Base-by-base conservation (phyloP, 2,888 invertebrate species). In the Baccha elongata region DNA sequence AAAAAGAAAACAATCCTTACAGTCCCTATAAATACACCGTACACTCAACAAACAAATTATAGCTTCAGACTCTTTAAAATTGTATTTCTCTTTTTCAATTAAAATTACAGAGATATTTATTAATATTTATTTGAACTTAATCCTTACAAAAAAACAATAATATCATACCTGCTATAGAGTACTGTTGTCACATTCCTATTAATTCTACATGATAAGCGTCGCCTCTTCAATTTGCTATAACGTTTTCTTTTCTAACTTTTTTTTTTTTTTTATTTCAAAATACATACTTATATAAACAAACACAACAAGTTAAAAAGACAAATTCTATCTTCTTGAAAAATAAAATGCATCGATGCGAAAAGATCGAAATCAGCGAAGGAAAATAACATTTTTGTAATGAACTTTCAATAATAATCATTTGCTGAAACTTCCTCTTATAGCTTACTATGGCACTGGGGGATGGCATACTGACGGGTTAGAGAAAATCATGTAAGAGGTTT, bases 381-480 rank as follows among this genome's bases (percentile, higher is more conserved):
- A 80, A 80, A 74, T 58, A 69, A 69, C 44, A 55, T 80, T 74
- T 81, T 75, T 65, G 52, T 71, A 75, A 81, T 75, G 75, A 81
- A 81, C 64, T 69, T 81, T 74, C 80, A 80, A 69, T 81, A 64
- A n/a, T 72, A 79, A 75, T 75, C 50, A 75, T 74, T 69, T 42
- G 75, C 52, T 52, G 52, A 69, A n/a, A 52, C 64, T 74, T 80
- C 53, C 46, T 69, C 53, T 53, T 44, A 23, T 3, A 21, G 17
- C 35, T 19, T 42, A 15, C 35, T 32, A 6, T 55, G 23, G 23
- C 5, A 23, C 5, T 23, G 5, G 23, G 23, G 5, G 23, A 29
- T 29, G 19, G 19, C 11, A 11, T n/a, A n/a, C n/a, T n/a, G n/a
- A n/a, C n/a, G n/a, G n/a, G n/a, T n/a, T 26, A 26, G 7, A 11